These are phyloP conservation scores for Herpailurus yagouaroundi DNA, from an alignment of 2,113 vertebrate species.

Conservation along the genomic window DNA sequence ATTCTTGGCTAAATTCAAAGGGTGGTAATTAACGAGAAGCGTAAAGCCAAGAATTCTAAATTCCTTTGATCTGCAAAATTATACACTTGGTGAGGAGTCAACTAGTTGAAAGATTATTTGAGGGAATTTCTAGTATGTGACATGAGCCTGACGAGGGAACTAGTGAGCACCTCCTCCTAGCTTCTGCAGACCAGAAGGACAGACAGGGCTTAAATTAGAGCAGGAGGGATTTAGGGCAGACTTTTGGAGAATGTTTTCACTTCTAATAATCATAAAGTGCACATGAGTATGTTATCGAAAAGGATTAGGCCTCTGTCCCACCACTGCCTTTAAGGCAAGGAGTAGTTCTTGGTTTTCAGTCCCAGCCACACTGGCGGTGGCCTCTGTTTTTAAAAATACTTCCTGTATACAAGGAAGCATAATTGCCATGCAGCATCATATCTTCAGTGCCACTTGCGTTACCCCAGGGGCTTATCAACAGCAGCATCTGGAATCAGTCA, in stretches of 20 bases:
- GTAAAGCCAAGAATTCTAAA: neutral
- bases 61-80: neutral
- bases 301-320: too few relatives aligned
- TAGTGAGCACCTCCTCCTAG: neutral
- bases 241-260: neutral
- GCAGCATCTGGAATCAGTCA: conserved; percentile 10
- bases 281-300: neutral
- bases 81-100: neutral
- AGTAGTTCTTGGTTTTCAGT: neutral
- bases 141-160: neutral
- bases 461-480: neutral
- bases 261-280: neutral
- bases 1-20: neutral
- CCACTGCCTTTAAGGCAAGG: neutral
- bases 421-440: neutral
- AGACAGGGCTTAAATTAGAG: neutral
- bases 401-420: conserved; percentile 14
- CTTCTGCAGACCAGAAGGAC: neutral
- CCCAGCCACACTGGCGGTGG: neutral
- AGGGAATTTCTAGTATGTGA: neutral
- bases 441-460: conserved; percentile 1
- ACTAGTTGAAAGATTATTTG: neutral
- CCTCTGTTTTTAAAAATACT: conserved; percentile 14
- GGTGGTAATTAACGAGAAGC: neutral
- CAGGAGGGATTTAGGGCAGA: neutral